Evolutionary conservation across 2,797 vertebrate genomes (phyloP).

Genomic region (Hypotaenidia okinawae): DNA sequence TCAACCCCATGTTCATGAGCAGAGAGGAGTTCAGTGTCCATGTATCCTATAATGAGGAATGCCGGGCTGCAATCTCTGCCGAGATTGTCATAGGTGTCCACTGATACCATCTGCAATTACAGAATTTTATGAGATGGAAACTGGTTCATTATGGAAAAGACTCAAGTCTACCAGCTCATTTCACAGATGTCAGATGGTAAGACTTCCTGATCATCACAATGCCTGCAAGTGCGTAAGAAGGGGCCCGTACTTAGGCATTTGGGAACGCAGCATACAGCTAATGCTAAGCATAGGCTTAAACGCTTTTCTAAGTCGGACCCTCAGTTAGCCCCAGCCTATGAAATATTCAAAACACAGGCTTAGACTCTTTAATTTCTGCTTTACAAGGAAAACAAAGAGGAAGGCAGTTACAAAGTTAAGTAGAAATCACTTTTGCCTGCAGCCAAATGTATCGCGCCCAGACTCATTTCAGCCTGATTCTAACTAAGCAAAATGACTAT

Average conservation of each 20-base stretch:
- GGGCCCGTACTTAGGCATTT: not conserved
- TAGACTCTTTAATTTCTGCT: not conserved
- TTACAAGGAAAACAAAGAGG: not conserved
- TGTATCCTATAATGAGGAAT: constrained; percentile 58
- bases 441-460: not conserved
- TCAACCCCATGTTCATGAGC: constrained; percentile 27
- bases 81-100: constrained; percentile 67
- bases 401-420: not conserved
- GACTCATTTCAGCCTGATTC: not conserved
- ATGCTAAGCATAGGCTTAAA: not conserved
- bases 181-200: constrained; percentile 60
- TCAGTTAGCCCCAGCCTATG: not conserved
- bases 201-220: not conserved
- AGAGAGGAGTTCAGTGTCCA: constrained; percentile 55
- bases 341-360: not conserved
- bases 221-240: not conserved
- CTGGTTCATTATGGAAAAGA: constrained; percentile 67
- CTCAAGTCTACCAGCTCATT: constrained; percentile 58
- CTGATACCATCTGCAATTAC: constrained; percentile 64
- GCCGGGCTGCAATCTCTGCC: constrained; percentile 24
- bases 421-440: not conserved
- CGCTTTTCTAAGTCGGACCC: not conserved
- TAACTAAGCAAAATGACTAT: not conserved
- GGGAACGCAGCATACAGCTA: not conserved
- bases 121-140: constrained; percentile 68